Conservation (phyloP, 2,797 vertebrate species). For the Acanthornis magna region DNA sequence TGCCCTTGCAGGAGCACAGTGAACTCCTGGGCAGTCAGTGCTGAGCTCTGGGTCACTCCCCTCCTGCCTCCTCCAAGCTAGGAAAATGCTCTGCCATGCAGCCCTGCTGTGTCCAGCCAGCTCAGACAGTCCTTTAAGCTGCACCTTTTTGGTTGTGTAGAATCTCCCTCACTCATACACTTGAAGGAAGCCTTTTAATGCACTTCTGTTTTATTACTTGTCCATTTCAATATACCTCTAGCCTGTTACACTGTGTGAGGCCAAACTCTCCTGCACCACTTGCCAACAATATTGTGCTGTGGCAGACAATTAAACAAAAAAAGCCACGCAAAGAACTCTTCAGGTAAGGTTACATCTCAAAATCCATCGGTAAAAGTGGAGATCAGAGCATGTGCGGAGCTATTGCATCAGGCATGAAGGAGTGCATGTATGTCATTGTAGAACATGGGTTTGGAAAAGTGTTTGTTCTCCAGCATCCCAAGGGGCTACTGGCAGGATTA, state of each 20-base stretch:
- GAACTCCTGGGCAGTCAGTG: not conserved
- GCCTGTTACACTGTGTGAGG: not conserved
- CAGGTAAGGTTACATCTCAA: not conserved
- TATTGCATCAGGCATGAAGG: not conserved
- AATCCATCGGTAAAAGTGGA: not conserved
- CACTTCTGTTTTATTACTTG: not conserved
- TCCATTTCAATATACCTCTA: not conserved
- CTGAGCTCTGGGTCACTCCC: accelerated
- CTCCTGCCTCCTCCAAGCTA: not conserved
- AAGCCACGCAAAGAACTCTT: not conserved
- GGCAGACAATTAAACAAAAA: not conserved
- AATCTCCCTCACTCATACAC: not conserved
- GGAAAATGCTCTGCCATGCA: not conserved
- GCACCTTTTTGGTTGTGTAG: not conserved
- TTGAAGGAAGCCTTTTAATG: not conserved
- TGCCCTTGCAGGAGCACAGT: not conserved
- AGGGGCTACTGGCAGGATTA: not conserved
- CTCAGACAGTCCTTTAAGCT: not conserved
- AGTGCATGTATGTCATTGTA: not conserved
- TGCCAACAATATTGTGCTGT: not conserved
- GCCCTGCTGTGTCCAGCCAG: not conserved
- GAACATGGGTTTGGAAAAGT: not conserved
- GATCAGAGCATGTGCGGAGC: not conserved
- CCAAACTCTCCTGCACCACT: not conserved
- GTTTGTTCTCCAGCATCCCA: not conserved